Evolutionary conservation across 2,797 vertebrate genomes (phyloP).

Genomic region (Onychomys leucogaster): DNA sequence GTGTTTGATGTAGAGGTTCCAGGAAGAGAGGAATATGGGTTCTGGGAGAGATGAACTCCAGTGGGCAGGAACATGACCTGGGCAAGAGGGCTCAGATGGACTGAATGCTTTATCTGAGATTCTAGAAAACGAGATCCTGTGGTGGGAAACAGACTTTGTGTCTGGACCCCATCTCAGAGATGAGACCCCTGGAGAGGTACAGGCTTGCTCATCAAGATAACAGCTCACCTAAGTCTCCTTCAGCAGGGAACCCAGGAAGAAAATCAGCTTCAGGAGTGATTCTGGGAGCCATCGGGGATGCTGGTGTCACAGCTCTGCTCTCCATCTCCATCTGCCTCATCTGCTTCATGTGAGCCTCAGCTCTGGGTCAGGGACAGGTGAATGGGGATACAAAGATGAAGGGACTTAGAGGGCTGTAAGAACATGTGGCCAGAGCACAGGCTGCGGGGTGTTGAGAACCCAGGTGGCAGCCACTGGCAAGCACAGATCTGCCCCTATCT

Average conservation of each 20-base stretch:
- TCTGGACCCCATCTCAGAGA: not conserved
- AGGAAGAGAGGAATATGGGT: not conserved
- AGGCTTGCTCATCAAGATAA: not conserved
- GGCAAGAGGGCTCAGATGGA: not conserved
- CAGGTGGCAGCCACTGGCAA: too few relatives aligned
- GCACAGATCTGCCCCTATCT: not conserved
- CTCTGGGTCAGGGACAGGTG: not conserved
- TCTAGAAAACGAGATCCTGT: not conserved
- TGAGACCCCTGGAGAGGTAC: not conserved
- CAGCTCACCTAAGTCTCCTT: not conserved
- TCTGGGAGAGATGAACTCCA: not conserved
- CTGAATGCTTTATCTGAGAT: not conserved
- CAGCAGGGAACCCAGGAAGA: not conserved
- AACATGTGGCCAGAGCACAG: not conserved
- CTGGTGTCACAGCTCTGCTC: not conserved
- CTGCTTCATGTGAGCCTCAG: conserved; percentile 43
- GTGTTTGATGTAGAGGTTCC: not conserved
- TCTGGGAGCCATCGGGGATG: not conserved
- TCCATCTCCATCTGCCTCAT: not conserved
- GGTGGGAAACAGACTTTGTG: not conserved
- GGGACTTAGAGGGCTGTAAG: not conserved
- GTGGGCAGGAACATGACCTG: not conserved
- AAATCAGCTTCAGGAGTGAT: not conserved
- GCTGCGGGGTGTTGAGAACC: not conserved
- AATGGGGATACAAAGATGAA: too few relatives aligned